phyloP scores from a whole-genome alignment of 2,888 invertebrate species.

The Drosophila infuscata region DNA sequence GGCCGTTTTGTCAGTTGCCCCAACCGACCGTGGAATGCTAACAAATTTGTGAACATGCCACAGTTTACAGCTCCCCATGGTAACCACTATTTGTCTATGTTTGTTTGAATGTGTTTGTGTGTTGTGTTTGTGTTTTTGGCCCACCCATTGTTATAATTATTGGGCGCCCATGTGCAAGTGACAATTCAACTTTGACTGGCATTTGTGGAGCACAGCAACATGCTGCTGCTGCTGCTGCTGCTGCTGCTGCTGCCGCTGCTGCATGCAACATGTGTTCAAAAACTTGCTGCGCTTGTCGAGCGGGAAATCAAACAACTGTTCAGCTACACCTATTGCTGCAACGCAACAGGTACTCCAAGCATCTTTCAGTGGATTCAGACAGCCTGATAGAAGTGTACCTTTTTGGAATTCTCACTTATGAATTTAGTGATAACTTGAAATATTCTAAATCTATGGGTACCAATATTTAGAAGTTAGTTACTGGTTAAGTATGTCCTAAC shows the following conservation, averaged over 20 bases:
- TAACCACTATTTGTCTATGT: constrained; percentile 12
- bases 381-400: not conserved
- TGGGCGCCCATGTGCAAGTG: constrained; percentile 75
- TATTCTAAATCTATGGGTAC: not conserved
- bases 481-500: not conserved
- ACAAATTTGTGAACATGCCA: constrained; percentile 77
- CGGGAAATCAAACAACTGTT: constrained; percentile 30
- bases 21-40: constrained; percentile 69
- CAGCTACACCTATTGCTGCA: not conserved
- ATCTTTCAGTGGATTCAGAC: not conserved
- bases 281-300: constrained; percentile 37
- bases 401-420: not conserved
- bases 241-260: not conserved
- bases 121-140: constrained; percentile 34
- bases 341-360: constrained; percentile 30
- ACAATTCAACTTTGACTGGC: constrained; percentile 75
- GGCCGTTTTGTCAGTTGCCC: constrained; percentile 69
- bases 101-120: not conserved
- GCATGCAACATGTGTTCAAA: constrained; percentile 65
- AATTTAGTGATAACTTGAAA: not conserved
- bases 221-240: constrained; percentile 30
- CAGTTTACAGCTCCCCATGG: constrained; percentile 58
- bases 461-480: not conserved
- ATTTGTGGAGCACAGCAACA: constrained; percentile 57
- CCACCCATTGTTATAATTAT: constrained; percentile 82